Base-by-base conservation (phyloP, 1,140 invertebrate genomes). In the Nasonia vitripennis region DNA sequence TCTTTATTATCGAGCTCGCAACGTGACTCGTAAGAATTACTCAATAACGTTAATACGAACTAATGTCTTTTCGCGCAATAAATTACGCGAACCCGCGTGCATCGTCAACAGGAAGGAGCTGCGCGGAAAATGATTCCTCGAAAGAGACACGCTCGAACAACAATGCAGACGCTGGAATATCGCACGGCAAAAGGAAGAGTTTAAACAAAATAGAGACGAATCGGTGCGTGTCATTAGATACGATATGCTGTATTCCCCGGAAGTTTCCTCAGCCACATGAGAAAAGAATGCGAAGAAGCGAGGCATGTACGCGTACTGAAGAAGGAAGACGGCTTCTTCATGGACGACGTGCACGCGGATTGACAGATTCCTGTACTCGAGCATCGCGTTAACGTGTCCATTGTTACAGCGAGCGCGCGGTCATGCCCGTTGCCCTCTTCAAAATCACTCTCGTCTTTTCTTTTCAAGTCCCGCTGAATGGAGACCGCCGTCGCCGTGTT, bases 161-260 rank as follows among this genome's bases (percentile, higher is more conserved):
- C 55, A 62, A 71, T 71, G 68, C 10, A 10, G 68, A 71, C 27
- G 4, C 31, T n/a, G 23, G 68, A 71, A 71, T 48, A 45, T 62
- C 55, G 55, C 55, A 62, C 55, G 20, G 14, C 55, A 62, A 14
- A 70, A 78, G 34, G 68, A 85, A 48, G 45, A 79, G n/a, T 1
- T 70, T 75, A 68, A 80, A 84, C 23, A 82, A 86, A 81, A 86
- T 86, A 86, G 80, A 78, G 86, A 88, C 88, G 88, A 91, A 86
- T 88, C 89, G 90, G 90, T 92, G 92, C 91, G 90, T 93, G 91
- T 93, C 92, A 93, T 93, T 93, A 93, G 91, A 89, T 87, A 86
- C 89, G 89, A 91, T 37, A 37, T 90, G 89, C 88, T 87, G 88
- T 87, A 89, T 81, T 85, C 87, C 89, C 91, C 91, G 92, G 92